These are phyloP conservation scores for Tenthredo livida DNA, from an alignment of 2,888 invertebrate genomes.

Conservation along the genomic window DNA sequence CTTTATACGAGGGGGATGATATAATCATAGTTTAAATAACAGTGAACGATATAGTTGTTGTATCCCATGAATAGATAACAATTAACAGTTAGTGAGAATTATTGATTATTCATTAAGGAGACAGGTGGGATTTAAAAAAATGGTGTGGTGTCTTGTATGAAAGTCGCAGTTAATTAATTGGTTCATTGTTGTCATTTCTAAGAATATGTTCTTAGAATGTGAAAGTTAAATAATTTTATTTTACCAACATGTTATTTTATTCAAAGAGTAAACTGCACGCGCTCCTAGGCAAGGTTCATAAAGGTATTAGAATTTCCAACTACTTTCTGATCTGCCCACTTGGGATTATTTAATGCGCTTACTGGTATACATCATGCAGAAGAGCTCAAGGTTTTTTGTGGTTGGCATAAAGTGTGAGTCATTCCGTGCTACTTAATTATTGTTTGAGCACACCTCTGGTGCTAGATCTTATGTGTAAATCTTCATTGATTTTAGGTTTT, in stretches of 20 bases:
- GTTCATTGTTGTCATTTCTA: not conserved
- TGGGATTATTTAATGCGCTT: slow-evolving; percentile 19
- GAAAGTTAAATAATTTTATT: not conserved
- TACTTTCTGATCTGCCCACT: not conserved
- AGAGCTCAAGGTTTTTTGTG: slow-evolving; percentile 33
- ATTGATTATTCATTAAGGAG: not conserved
- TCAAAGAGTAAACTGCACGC: not conserved
- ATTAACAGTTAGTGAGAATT: not conserved
- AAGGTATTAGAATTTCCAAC: not conserved
- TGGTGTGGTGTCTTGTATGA: not conserved
- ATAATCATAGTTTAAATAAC: slow-evolving; percentile 26
- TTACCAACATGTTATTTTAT: not conserved
- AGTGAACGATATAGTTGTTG: not conserved
- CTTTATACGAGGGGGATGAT: not conserved
- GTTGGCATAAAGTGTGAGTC: slow-evolving; percentile 19
- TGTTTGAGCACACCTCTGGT: not conserved
- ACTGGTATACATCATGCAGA: slow-evolving; percentile 13
- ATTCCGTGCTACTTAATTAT: slow-evolving; percentile 18
- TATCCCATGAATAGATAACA: not conserved
- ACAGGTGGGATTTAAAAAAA: not conserved
- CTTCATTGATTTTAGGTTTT: not conserved
- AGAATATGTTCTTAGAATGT: not conserved
- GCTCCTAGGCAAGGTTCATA: not conserved
- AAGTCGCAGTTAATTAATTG: not conserved
- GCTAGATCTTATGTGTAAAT: not conserved